Percentiles rank a stretch among this genome's conserved stretches.
Conservation (phyloP, 2,113 vertebrate genomes). For the Cyphomyrus plagiostoma region DNA sequence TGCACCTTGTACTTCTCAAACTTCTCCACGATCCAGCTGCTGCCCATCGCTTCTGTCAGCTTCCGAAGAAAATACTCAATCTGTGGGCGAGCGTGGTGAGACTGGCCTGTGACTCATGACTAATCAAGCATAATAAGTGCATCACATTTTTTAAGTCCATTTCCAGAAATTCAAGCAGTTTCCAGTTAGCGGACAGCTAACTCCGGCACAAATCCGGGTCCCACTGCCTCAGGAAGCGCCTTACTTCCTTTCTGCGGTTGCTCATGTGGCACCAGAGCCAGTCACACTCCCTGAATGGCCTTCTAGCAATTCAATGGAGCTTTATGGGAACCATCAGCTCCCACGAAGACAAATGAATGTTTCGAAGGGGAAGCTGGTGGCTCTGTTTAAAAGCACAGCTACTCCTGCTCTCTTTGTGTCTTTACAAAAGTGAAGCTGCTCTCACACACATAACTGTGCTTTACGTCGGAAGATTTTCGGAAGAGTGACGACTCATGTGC, state of each 20-base stretch:
- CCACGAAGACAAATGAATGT: neutral
- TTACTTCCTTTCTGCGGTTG: conserved; percentile 62
- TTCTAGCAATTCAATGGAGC: neutral
- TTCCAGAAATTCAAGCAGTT: neutral
- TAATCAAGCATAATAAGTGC: neutral
- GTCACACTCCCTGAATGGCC: neutral
- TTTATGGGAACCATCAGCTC: neutral
- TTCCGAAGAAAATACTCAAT: conserved; percentile 92
- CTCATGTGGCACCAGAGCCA: conserved; percentile 31
- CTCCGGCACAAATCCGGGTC: conserved; percentile 49
- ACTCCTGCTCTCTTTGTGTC: neutral
- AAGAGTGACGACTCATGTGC: neutral
- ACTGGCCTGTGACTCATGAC: neutral
- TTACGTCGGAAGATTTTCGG: neutral
- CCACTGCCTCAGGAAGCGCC: conserved; percentile 70
- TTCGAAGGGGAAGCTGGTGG: neutral
- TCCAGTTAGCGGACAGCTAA: neutral
- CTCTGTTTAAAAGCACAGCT: neutral
- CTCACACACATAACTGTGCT: neutral
- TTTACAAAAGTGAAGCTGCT: neutral
- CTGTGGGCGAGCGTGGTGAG: conserved; percentile 48
- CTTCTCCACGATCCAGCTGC: conserved; percentile 87
- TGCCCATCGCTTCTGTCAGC: conserved; percentile 88
- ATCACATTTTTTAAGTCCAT: neutral
- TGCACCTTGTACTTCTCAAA: conserved; percentile 82